Base-by-base conservation (phyloP, 2,888 invertebrate genomes). In the Trichogramma evanescens region DNA sequence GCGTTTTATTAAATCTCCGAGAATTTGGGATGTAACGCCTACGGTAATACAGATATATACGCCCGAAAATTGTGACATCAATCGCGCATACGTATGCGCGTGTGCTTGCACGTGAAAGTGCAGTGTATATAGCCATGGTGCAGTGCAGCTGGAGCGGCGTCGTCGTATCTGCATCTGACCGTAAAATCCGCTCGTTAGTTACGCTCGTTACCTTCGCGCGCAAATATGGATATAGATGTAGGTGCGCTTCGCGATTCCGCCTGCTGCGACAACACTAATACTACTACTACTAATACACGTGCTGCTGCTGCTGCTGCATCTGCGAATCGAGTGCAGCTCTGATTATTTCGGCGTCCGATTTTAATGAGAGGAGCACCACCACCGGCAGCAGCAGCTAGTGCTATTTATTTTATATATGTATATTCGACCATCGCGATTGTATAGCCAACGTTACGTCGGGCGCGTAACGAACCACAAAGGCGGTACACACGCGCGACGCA, bases 141-240 rank as follows among this genome's bases (percentile, higher is more conserved):
- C 9, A 45, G 8, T 9, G 8, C n/a, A 45, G 8, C 8, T 45
- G 45, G 8, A 45, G 45, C 8, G 68, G 72, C 72, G 72, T 72
- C 72, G 73, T 69, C 74, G 74, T 73, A 74, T 73, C 73, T 73
- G 72, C 74, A 74, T 75, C 74, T 74, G 74, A 67, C 72, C 74
- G 71, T 74, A 74, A 75, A 75, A 75, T 75, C 75, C 72, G 71
- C 75, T 75, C 75, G 75, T 75, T 75, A 75, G 73, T 73, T 62
- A 71, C 71, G 74, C 74, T 74, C 74, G 74, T 75, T 75, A 74
- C 70, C 70, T 69, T 68, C 66, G 68, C 56, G 58, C 64, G 61
- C 61, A 57, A 45, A 8, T 45, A 45, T 45, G 45, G n/a, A 45
- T n/a, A 45, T 45, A 45, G n/a, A 38, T 9, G 53, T 53, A 39